These are phyloP conservation scores for Myotis yumanensis DNA, from an alignment of 2,113 vertebrate species.

Conservation along the genomic window DNA sequence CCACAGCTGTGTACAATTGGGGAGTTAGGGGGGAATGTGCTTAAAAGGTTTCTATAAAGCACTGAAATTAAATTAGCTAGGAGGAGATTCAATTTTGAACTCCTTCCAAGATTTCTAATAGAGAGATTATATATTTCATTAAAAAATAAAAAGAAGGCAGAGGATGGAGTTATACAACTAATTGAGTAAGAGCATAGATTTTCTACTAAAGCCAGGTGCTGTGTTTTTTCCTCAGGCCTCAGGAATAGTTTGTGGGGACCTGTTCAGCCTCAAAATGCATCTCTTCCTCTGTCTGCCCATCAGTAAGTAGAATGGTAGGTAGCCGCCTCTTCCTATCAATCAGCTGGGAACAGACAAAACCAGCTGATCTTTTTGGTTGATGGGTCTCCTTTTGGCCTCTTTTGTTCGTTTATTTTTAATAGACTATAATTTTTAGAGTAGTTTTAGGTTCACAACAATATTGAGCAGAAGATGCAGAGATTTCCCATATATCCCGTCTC, in stretches of 20 bases:
- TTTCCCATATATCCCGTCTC: background rate
- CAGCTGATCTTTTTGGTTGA: background rate
- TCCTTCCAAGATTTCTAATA: constrained; percentile 60
- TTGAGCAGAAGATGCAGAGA: background rate
- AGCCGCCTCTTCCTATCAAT: background rate
- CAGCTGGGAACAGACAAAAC: background rate
- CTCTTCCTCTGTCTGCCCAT: background rate
- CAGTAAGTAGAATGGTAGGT: background rate
- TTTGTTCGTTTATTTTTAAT: background rate
- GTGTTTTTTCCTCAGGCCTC: background rate
- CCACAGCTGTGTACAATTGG: constrained; percentile 43
- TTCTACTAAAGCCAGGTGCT: background rate
- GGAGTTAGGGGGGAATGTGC: background rate
- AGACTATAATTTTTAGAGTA: constrained; percentile 15
- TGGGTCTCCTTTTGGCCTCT: background rate
- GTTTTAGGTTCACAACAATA: background rate
- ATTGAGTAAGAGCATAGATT: constrained; percentile 50
- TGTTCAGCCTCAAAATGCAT: background rate
- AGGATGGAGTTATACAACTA: background rate
- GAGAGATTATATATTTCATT: constrained; percentile 64
- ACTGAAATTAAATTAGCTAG: constrained; percentile 61
- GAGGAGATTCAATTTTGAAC: constrained; percentile 63
- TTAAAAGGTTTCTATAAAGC: constrained; percentile 60
- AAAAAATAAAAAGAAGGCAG: constrained; percentile 39
- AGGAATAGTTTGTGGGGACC: background rate